Conservation (phyloP, 2,888 invertebrate genomes). For the Ectemnius lituratus region DNA sequence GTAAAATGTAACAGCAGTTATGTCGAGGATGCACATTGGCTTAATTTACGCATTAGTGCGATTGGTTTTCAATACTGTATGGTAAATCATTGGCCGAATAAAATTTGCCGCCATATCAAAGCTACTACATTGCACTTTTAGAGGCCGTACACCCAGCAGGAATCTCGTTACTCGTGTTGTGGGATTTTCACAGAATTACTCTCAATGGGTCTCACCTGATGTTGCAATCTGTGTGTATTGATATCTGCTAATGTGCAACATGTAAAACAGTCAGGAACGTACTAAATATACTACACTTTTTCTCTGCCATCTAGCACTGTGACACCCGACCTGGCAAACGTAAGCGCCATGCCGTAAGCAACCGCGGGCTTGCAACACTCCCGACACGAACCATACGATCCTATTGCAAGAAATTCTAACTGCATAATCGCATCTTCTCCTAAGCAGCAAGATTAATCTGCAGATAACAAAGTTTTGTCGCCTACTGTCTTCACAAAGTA, state of each 20-base stretch:
- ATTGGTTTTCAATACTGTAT: conserved; percentile 9
- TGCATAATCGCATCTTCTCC: conserved; percentile 21
- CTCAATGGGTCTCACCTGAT: conserved; percentile 53
- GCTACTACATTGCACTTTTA: conserved; percentile 36
- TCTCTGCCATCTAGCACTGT: conserved; percentile 57
- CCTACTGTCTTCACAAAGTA: too few species aligned
- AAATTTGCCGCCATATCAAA: conserved; percentile 69
- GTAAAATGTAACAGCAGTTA: conserved; percentile 5
- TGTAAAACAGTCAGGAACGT: conserved; percentile 46
- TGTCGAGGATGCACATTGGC: background rate
- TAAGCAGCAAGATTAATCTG: conserved; percentile 9
- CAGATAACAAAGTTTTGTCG: conserved; percentile 16
- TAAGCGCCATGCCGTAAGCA: conserved; percentile 65
- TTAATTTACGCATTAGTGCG: background rate
- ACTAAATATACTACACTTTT: conserved; percentile 47
- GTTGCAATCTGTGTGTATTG: conserved; percentile 50
- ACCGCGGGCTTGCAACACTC: conserved; percentile 33
- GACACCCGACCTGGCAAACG: conserved; percentile 62
- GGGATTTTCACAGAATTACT: background rate
- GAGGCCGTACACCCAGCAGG: conserved; percentile 23
- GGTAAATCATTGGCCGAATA: conserved; percentile 49
- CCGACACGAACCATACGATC: conserved; percentile 38
- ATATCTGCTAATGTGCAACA: conserved; percentile 52
- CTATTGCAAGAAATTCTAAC: conserved; percentile 44
- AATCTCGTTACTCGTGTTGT: conserved; percentile 21